These are phyloP conservation scores for Solenopsis fugax DNA, from an alignment of 1,140 invertebrate species.

Conservation along the genomic window DNA sequence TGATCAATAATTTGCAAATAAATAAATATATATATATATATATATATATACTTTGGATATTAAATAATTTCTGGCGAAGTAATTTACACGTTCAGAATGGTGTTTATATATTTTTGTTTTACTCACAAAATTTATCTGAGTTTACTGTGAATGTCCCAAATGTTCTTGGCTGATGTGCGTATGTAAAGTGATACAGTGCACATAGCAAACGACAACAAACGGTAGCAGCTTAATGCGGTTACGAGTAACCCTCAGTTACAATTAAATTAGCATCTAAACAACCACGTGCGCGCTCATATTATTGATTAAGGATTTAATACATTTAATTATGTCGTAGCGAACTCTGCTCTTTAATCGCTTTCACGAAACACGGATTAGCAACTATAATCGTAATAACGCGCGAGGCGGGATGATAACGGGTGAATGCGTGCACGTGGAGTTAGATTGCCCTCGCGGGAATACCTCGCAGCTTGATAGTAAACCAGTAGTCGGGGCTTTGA, in stretches of 20 bases:
- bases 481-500: conserved; percentile 17
- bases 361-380: conserved; percentile 39
- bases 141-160: background rate
- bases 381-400: conserved; percentile 19
- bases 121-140: background rate
- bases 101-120: background rate
- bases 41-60: background rate
- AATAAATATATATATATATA: too few species aligned
- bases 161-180: background rate
- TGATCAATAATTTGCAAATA: background rate
- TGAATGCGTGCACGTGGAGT: conserved; percentile 36
- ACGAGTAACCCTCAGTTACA: background rate
- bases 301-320: conserved; percentile 35
- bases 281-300: background rate
- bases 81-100: background rate
- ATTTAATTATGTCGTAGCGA: conserved; percentile 45
- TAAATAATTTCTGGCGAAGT: background rate
- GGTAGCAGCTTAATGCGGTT: conserved; percentile 1
- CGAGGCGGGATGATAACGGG: conserved; percentile 33
- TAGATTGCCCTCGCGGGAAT: conserved; percentile 37
- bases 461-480: conserved; percentile 31
- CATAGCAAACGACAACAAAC: background rate
- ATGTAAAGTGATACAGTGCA: background rate
- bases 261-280: conserved; percentile 31
- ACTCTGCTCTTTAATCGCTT: conserved; percentile 26